Conservation (phyloP, 2,888 invertebrate genomes). For the Latheticus oryzae region DNA sequence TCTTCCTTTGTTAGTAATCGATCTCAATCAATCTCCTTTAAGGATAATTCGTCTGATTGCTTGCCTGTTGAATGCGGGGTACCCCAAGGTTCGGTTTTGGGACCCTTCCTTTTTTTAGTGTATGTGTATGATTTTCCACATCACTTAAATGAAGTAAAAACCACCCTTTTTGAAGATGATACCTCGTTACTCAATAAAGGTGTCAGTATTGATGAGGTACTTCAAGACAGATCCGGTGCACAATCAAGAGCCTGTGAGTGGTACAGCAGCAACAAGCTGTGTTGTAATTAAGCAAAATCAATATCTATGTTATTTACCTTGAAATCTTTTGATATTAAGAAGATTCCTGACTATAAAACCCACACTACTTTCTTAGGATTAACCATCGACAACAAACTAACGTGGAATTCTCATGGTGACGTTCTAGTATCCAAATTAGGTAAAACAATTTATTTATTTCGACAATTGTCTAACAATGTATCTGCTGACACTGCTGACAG, state of each 20-base stretch:
- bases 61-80: neutral
- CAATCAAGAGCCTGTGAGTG: constrained; percentile 3
- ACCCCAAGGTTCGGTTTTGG: neutral
- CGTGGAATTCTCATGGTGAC: constrained; percentile 3
- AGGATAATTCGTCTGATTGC: constrained; percentile 1
- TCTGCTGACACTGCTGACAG: neutral
- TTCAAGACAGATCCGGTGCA: neutral
- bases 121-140: constrained; percentile 5
- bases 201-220: neutral
- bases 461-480: constrained; percentile 1
- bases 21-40: neutral
- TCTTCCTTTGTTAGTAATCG: neutral
- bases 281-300: constrained; percentile 3
- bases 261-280: neutral
- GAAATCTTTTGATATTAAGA: constrained; percentile 3
- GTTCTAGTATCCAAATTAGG: constrained; percentile 4
- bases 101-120: neutral
- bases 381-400: neutral
- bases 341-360: constrained; percentile 1
- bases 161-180: neutral
- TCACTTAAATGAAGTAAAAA: constrained; percentile 1
- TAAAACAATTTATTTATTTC: constrained; percentile 1
- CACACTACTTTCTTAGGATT: neutral
- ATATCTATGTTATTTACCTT: constrained; percentile 1
- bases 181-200: constrained; percentile 1